phyloP scores from a whole-genome alignment of 2,797 vertebrate species.

The Peromyscus nudipes region DNA sequence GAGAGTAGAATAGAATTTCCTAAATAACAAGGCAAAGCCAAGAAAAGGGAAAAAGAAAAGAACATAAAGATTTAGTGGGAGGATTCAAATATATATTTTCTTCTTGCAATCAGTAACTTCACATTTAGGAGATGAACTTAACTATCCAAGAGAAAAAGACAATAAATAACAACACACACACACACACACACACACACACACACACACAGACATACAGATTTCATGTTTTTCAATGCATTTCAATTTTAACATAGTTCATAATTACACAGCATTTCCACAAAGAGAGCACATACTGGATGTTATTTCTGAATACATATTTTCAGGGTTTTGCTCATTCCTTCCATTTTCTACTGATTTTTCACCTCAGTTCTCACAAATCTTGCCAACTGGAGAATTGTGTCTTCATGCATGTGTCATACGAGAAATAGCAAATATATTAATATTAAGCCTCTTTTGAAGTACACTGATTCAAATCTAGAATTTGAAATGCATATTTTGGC shows the following conservation, averaged over 20 bases:
- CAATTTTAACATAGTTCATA: neutral
- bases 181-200: neutral
- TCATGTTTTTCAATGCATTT: neutral
- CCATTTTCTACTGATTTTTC: constrained; percentile 22
- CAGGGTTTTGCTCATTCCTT: neutral
- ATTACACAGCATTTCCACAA: neutral
- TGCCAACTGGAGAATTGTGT: neutral
- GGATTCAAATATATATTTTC: neutral
- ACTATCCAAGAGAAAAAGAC: neutral
- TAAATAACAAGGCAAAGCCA: neutral
- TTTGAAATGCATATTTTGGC: constrained; percentile 55
- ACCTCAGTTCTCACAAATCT: constrained; percentile 53
- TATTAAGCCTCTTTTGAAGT: constrained; percentile 70
- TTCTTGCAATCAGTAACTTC: neutral
- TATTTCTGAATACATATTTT: neutral
- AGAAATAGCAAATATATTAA: constrained; percentile 41
- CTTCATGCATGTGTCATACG: neutral
- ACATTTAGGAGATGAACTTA: neutral
- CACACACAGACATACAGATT: accelerated
- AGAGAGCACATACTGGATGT: neutral
- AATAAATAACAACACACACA: neutral
- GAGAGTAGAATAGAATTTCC: neutral
- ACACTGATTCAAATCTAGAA: neutral
- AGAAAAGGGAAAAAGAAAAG: neutral
- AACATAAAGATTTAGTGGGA: neutral